Evolutionary conservation across 2,888 invertebrate species (phyloP).

Genomic region (Epinotia ramella): DNA sequence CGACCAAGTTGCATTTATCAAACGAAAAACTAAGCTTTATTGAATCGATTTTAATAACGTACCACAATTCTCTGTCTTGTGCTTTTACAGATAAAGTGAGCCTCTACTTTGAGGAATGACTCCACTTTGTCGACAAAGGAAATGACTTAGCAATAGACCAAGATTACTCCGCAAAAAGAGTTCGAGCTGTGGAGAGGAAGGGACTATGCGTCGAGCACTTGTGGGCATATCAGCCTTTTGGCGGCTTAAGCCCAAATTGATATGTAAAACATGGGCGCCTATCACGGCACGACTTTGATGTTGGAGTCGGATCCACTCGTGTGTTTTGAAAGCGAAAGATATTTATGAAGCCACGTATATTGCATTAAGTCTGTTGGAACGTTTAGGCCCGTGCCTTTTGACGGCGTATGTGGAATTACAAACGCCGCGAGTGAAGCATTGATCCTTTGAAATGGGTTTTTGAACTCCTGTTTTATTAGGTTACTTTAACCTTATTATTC

Average conservation of each 20-base stretch:
- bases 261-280: constrained; percentile 41
- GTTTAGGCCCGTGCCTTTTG: constrained; percentile 37
- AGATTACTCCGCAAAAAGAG: constrained; percentile 33
- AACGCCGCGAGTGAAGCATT: neutral
- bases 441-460: neutral
- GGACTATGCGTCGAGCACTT: neutral
- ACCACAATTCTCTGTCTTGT: constrained; percentile 8
- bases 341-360: constrained; percentile 43
- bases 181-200: neutral
- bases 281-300: constrained; percentile 42
- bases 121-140: constrained; percentile 39
- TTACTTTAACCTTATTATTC: neutral
- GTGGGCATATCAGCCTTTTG: constrained; percentile 2
- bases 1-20: neutral
- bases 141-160: constrained; percentile 39
- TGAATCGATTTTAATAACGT: constrained; percentile 28
- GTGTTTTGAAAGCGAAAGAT: constrained; percentile 38
- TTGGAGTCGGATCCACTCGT: constrained; percentile 36
- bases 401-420: constrained; percentile 13
- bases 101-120: constrained; percentile 28
- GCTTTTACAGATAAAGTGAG: neutral
- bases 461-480: neutral
- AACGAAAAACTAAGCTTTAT: constrained; percentile 15
- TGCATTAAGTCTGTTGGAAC: constrained; percentile 36
- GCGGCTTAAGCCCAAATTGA: constrained; percentile 28